Conservation (phyloP, 2,113 vertebrate genomes). For the Gallinago undulata region DNA sequence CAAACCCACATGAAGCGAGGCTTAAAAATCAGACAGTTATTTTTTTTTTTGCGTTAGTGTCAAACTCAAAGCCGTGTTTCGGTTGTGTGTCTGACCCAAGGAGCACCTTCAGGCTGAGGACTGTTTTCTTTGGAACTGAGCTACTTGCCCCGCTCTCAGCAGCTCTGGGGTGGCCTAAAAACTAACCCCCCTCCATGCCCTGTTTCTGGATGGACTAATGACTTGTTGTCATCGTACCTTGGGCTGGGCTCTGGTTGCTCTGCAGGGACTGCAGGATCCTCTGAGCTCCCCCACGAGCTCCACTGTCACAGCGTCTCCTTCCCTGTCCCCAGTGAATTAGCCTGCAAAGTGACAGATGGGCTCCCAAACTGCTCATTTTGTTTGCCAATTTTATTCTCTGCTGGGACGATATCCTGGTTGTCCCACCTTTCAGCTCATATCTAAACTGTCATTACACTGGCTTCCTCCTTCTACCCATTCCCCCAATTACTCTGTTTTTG, state of each 20-base stretch:
- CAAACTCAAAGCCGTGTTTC: fast-evolving
- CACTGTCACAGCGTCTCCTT: not conserved
- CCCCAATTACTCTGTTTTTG: not conserved
- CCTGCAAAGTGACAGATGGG: not conserved
- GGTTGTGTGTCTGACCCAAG: not conserved
- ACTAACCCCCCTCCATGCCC: fast-evolving
- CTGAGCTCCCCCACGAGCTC: too few species aligned
- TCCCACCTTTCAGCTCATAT: not conserved
- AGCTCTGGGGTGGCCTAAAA: not conserved
- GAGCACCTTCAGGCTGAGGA: too few species aligned
- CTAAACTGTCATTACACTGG: not conserved
- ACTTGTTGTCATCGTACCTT: too few species aligned
- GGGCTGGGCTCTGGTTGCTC: not conserved
- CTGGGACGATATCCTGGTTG: not conserved
- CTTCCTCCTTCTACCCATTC: not conserved
- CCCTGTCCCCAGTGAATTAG: not conserved
- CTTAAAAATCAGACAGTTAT: not conserved
- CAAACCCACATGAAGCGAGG: not conserved
- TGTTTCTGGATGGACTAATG: too few species aligned
- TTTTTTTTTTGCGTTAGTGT: too few species aligned
- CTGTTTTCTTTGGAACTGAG: not conserved
- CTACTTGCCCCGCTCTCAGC: not conserved
- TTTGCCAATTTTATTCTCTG: fast-evolving
- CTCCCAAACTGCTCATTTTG: too few species aligned
- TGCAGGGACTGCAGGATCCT: not conserved